A percentile compares a stretch with the other conserved stretches of the same genome.
phyloP scores from a whole-genome alignment of 1,140 invertebrate species.

The Hesperophylax magnus region DNA sequence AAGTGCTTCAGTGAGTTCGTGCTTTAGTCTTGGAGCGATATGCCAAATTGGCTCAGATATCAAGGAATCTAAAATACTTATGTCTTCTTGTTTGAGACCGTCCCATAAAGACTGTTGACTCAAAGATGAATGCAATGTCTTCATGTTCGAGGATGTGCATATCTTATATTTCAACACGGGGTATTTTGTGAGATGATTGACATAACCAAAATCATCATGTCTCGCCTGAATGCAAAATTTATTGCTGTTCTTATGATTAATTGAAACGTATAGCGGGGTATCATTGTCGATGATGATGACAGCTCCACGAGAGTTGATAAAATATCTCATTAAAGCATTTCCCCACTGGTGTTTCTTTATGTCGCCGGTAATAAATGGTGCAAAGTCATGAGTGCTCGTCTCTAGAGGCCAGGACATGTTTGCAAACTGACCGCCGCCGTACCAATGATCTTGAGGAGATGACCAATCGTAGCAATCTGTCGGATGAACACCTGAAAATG shows the following conservation, averaged over 20 bases:
- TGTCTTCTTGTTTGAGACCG: constrained; percentile 82
- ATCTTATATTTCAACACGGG: constrained; percentile 88
- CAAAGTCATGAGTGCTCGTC: constrained; percentile 77
- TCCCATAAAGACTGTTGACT: constrained; percentile 81
- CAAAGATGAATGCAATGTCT: constrained; percentile 78
- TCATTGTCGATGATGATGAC: constrained; percentile 83
- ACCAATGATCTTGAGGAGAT: constrained; percentile 79
- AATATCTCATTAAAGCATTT: constrained; percentile 85
- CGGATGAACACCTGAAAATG: constrained; percentile 72
- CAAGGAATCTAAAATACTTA: constrained; percentile 80
- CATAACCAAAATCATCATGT: constrained; percentile 83
- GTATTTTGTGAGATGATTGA: constrained; percentile 75
- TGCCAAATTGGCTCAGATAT: constrained; percentile 89
- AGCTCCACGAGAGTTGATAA: constrained; percentile 88
- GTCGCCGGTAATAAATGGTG: constrained; percentile 87
- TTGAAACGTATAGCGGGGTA: constrained; percentile 84
- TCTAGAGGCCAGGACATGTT: constrained; percentile 86
- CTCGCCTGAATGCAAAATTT: constrained; percentile 83
- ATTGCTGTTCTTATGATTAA: constrained; percentile 75
- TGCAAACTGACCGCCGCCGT: constrained; percentile 84
- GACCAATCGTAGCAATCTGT: constrained; percentile 89
- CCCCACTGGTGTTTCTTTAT: constrained; percentile 84
- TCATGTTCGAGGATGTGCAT: constrained; percentile 85
- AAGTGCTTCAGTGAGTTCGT: constrained; percentile 76
- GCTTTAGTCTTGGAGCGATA: constrained; percentile 77